Conservation (phyloP, 92 coral and sea anemone genomes). For the Epizoanthus fatuus region DNA sequence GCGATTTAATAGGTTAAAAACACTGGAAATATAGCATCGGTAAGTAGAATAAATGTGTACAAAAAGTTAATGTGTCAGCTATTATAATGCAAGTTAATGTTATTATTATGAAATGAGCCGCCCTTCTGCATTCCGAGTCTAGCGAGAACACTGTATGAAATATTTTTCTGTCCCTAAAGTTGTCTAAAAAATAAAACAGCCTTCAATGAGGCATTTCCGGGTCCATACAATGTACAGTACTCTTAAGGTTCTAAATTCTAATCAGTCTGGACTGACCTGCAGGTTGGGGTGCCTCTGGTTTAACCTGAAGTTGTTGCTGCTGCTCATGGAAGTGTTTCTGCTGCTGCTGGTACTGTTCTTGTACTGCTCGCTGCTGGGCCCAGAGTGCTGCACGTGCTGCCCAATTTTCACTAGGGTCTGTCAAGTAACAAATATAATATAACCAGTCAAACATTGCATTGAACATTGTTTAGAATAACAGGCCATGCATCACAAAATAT, state of each 20-base stretch:
- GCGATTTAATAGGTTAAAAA: too few relatives aligned
- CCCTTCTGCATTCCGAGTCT: too few relatives aligned
- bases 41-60: too few relatives aligned
- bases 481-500: too few relatives aligned
- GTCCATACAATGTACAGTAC: too few relatives aligned
- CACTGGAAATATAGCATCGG: too few relatives aligned
- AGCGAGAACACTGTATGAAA: background rate
- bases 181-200: too few relatives aligned
- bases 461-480: background rate
- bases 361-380: slow-evolving; percentile 97
- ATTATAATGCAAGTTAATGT: too few relatives aligned
- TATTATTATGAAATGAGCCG: too few relatives aligned
- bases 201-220: too few relatives aligned
- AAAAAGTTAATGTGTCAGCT: too few relatives aligned
- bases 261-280: background rate
- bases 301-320: slow-evolving; percentile 44
- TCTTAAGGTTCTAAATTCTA: background rate
- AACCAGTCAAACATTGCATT: background rate
- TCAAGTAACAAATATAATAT: slow-evolving; percentile 18
- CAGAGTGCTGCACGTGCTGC: slow-evolving; percentile 97
- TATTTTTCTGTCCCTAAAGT: too few relatives aligned
- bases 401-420: slow-evolving; percentile 95
- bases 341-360: slow-evolving; percentile 89
- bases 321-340: slow-evolving; percentile 49
- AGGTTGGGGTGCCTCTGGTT: slow-evolving; percentile 46